Evolutionary conservation across 2,888 invertebrate genomes (phyloP).

Genomic region (Drosophila picticornis): DNA sequence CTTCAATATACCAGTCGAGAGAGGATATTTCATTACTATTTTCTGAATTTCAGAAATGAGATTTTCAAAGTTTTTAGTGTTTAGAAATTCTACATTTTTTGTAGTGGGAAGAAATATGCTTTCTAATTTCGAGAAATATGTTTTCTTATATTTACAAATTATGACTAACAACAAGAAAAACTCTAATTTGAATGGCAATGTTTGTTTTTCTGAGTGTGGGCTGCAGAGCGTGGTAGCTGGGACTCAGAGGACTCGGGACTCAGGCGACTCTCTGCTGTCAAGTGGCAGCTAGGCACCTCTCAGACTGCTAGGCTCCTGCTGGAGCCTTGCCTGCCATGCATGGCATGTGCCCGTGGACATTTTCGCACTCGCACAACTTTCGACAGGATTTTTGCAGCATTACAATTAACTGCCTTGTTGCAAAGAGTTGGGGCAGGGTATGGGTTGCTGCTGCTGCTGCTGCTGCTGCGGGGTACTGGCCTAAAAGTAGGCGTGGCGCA

Average conservation of each 20-base stretch:
- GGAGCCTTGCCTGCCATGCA: slow-evolving; percentile 9
- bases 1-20: not conserved
- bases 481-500: slow-evolving; percentile 60
- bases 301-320: not conserved
- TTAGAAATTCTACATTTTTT: not conserved
- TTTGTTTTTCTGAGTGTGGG: not conserved
- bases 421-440: not conserved
- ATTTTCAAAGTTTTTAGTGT: not conserved
- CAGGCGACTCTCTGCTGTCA: slow-evolving; percentile 8
- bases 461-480: slow-evolving; percentile 37
- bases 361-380: slow-evolving; percentile 80
- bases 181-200: not conserved
- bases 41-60: not conserved
- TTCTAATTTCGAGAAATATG: not conserved
- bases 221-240: slow-evolving; percentile 14
- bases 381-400: slow-evolving; percentile 77
- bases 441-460: slow-evolving; percentile 15
- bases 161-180: not conserved
- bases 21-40: not conserved
- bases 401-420: slow-evolving; percentile 72
- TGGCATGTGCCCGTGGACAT: slow-evolving; percentile 63
- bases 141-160: not conserved
- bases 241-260: slow-evolving; percentile 1
- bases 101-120: not conserved
- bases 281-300: slow-evolving; percentile 6